A percentile compares a stretch with the other conserved stretches of the same genome.
These are phyloP conservation scores for Albula goreensis DNA, from an alignment of 2,113 vertebrate genomes.

Conservation along the genomic window DNA sequence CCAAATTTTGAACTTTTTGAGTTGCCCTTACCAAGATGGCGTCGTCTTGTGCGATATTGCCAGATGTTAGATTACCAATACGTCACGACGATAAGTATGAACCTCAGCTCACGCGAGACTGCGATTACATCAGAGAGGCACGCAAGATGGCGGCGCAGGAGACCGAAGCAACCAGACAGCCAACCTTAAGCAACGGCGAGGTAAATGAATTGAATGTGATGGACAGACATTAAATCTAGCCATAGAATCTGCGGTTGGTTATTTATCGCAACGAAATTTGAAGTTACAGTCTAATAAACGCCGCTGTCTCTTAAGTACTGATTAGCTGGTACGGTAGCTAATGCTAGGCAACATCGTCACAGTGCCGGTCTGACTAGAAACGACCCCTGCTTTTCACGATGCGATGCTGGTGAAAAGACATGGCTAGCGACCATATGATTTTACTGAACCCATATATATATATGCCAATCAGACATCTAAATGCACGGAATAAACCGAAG, in stretches of 20 bases:
- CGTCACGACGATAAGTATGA: conserved; percentile 8
- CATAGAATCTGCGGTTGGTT: background rate
- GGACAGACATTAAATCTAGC: background rate
- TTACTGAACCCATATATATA: background rate
- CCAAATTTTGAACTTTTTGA: no score
- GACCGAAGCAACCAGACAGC: conserved; percentile 59
- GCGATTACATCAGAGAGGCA: conserved; percentile 57
- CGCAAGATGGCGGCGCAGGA: conserved; percentile 79
- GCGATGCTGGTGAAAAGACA: background rate
- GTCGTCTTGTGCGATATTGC: background rate
- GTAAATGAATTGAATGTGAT: conserved; percentile 62
- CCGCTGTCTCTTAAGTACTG: background rate
- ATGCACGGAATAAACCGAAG: background rate
- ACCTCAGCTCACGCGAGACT: conserved; percentile 61
- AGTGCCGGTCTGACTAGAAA: conserved; percentile 62
- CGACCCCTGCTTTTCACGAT: conserved; percentile 47
- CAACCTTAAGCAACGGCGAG: conserved; percentile 72
- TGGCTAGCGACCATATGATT: background rate
- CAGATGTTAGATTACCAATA: background rate
- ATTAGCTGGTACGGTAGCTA: conserved; percentile 29
- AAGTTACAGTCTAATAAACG: background rate
- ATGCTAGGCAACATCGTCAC: conserved; percentile 56
- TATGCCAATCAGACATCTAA: background rate
- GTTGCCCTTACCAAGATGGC: conserved; percentile 28
- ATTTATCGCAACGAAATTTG: background rate